Base-by-base conservation (phyloP, 2,113 vertebrate genomes). In the Cromileptes altivelis region DNA sequence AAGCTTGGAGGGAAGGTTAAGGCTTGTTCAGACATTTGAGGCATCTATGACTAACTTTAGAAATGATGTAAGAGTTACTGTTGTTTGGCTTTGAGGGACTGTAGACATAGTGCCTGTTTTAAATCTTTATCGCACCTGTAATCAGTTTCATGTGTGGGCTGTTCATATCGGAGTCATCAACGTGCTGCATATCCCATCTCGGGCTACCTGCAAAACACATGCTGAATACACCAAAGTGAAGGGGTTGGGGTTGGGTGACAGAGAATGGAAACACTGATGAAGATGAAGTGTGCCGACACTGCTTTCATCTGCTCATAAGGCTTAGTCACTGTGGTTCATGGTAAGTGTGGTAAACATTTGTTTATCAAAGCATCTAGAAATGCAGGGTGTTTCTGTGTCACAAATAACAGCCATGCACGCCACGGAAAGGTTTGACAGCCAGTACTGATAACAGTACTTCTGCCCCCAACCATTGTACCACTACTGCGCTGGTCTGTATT, bases 231-330 rank as follows among this genome's bases (percentile, higher is more conserved):
- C 42, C 42, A 12, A 50, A 15, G 13, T 62, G 30, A 62, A 45
- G 42, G 42, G 8, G 42, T 8, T 4, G 56, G 23, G 56, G 56
- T 27, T 23, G 56, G 8, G 56, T 30, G 12, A 21, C 14, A 18
- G 49, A 70, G 50, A 70, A 70, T 40, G 21, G 68, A 70, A 55
- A 70, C 68, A 23, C 8, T 40, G 50, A 70, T 40, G 68, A 70
- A 23, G 68, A 70, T 70, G 68, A 70, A 70, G 18, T 15, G 68
- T 18, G 11, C 17, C 65, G 65, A 69, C 27, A 14, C 19, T 70
- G 11, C 67, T 52, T 68, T 52, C 65, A 67, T 49, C n/a, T 45
- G 63, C 63, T 19, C 60, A 3, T 21, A 1, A 62, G 60, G 58
- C 60, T 40, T 40, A 33, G 10, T 49, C 45, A 1, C n/a, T 49